Evolutionary conservation across 2,797 vertebrate species (phyloP).

Genomic region (Potorous gilbertii): DNA sequence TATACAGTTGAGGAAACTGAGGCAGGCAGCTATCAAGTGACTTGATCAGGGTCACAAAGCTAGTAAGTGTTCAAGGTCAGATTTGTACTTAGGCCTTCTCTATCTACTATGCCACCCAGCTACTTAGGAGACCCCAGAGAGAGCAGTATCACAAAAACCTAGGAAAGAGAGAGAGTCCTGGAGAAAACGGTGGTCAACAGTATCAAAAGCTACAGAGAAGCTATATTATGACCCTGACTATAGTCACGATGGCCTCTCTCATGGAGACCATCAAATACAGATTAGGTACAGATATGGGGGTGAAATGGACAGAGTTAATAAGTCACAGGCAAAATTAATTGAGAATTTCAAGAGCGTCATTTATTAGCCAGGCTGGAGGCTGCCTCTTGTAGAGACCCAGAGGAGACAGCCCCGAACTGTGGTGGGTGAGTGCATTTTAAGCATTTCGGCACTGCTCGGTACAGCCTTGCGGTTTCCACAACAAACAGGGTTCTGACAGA

Average conservation of each 20-base stretch:
- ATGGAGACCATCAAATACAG: neutral
- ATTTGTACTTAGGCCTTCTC: neutral
- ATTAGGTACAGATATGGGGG: neutral
- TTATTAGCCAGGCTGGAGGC: no score
- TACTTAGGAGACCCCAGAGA: neutral
- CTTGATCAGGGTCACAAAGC: neutral
- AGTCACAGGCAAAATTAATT: no score
- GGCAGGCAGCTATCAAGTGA: neutral
- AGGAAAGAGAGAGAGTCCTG: neutral
- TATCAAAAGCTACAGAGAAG: neutral
- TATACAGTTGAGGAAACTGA: neutral
- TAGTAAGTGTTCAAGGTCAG: neutral
- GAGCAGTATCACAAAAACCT: neutral
- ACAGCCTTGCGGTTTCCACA: no score
- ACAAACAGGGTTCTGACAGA: no score
- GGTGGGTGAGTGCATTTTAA: no score
- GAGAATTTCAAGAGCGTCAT: no score
- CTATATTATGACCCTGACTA: neutral
- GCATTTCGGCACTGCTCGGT: no score
- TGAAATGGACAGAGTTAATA: no score
- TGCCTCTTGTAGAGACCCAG: no score
- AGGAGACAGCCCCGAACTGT: no score
- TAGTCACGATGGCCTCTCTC: no score
- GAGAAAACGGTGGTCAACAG: neutral
- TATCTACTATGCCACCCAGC: neutral